phyloP scores from a whole-genome alignment of 92 coral and sea anemone genomes.

The Scolanthus callimorphus region DNA sequence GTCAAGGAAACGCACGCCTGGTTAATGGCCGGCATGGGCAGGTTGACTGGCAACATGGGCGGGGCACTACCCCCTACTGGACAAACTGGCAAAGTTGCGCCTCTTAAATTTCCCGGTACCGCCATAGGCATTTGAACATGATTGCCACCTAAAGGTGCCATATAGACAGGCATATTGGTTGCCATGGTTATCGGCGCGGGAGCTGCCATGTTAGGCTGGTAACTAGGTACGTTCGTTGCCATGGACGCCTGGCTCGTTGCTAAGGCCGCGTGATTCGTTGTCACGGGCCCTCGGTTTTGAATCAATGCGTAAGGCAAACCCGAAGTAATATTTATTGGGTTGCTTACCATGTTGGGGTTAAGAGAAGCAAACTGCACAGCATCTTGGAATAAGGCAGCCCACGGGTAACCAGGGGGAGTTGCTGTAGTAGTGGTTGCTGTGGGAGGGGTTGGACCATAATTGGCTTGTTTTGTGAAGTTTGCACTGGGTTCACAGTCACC shows the following conservation, averaged over 20 bases:
- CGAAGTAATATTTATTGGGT: background rate
- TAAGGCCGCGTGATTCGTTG: no score
- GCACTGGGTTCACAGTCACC: conserved; percentile 3
- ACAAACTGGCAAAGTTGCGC: background rate
- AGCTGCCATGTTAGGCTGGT: background rate
- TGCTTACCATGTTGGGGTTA: background rate
- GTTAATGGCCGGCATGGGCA: background rate
- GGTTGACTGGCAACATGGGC: background rate
- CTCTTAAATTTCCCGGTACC: background rate
- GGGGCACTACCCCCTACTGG: background rate
- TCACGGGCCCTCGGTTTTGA: background rate
- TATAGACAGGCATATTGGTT: background rate
- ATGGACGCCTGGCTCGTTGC: no score
- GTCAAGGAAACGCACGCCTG: background rate
- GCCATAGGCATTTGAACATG: conserved; percentile 5
- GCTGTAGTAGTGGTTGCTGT: no score
- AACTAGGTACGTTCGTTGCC: no score
- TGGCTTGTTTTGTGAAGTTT: background rate
- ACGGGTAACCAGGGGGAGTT: no score
- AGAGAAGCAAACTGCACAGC: conserved; percentile 24
- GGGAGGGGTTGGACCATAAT: no score
- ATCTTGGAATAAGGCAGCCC: no score
- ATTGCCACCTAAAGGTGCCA: background rate
- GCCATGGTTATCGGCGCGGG: background rate
- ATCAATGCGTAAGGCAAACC: conserved; percentile 10